Evolutionary conservation across 1,140 invertebrate genomes (phyloP).

Genomic region (Aphelenchoides besseyi): DNA sequence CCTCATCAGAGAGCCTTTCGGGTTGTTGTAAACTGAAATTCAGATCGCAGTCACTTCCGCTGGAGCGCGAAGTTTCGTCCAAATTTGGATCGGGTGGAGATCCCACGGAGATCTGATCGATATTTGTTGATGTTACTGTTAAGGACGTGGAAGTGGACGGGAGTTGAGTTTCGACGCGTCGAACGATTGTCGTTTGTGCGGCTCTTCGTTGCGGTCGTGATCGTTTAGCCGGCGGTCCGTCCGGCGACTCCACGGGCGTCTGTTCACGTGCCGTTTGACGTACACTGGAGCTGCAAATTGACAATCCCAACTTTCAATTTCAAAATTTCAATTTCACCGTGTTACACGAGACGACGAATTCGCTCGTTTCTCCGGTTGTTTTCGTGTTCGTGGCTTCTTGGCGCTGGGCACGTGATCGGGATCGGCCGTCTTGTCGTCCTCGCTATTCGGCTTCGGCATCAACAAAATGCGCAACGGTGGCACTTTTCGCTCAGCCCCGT

Average conservation of each 20-base stretch:
- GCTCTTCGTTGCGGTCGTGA: background rate
- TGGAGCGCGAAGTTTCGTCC: background rate
- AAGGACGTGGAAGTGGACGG: too few species aligned
- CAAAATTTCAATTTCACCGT: background rate
- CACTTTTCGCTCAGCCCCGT: slow-evolving; percentile 4
- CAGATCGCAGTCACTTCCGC: background rate
- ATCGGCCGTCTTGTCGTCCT: background rate
- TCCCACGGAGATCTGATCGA: too few species aligned
- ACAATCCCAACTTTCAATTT: background rate
- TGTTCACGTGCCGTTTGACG: background rate
- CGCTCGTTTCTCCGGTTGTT: background rate
- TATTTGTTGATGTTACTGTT: too few species aligned
- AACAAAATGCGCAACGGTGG: slow-evolving; percentile 6
- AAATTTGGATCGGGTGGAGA: background rate
- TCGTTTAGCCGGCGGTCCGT: background rate
- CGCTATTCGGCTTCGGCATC: background rate
- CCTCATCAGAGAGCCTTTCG: background rate
- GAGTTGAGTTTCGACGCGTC: background rate
- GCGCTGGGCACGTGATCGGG: background rate
- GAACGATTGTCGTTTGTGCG: background rate
- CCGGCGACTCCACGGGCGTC: background rate
- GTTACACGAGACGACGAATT: background rate
- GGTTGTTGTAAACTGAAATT: slow-evolving; percentile 11
- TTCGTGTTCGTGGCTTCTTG: background rate
- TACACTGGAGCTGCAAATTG: background rate